Conservation (phyloP, 2,888 invertebrate species). For the Stenodera caucasica region DNA sequence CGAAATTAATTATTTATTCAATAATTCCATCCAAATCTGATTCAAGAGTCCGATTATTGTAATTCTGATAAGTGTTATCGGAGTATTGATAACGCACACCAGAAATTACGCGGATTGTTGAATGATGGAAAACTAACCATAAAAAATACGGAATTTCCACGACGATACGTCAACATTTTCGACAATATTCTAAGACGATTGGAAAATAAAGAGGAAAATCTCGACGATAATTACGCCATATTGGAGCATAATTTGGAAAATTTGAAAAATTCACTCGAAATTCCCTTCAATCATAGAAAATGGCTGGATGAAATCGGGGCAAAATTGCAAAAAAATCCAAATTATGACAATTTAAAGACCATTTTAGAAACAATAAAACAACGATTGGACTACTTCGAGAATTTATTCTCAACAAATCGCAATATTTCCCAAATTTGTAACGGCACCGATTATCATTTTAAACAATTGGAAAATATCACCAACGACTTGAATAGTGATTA, state of each 20-base stretch:
- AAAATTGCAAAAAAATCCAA: neutral
- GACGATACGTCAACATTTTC: conserved; percentile 14
- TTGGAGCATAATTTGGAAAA: conserved; percentile 8
- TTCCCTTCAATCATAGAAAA: neutral
- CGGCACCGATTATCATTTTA: conserved; percentile 3
- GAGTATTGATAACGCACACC: conserved; percentile 12
- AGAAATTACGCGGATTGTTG: conserved; percentile 6
- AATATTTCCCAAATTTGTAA: conserved; percentile 13
- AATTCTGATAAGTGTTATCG: conserved; percentile 17
- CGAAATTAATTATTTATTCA: neutral
- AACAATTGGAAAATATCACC: conserved; percentile 5
- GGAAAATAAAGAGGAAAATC: conserved; percentile 3
- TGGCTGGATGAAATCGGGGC: neutral
- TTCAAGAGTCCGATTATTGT: conserved; percentile 1
- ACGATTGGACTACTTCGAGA: neutral
- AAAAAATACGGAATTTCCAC: conserved; percentile 8
- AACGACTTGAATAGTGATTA: neutral
- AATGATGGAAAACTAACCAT: neutral
- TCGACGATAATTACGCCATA: conserved; percentile 1
- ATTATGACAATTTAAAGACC: neutral
- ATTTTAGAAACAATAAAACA: conserved; percentile 1
- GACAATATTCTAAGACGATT: conserved; percentile 15
- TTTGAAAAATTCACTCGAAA: neutral
- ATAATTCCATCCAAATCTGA: neutral
- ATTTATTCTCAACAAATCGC: neutral